Conservation (phyloP, 1,140 invertebrate genomes). For the Idris sp. region DNA sequence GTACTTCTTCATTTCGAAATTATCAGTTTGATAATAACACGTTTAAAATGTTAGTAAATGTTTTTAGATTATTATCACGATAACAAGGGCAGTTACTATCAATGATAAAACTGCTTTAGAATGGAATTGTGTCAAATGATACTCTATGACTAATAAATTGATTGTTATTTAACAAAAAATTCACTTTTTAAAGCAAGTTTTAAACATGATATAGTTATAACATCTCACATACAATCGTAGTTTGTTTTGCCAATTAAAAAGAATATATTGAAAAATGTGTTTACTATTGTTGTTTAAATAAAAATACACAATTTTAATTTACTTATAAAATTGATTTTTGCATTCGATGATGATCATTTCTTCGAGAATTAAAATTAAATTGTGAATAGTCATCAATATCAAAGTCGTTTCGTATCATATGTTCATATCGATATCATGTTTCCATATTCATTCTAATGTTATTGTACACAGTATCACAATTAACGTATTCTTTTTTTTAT, state of each 20-base stretch:
- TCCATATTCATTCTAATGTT: slow-evolving; percentile 14
- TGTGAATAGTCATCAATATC: slow-evolving; percentile 1
- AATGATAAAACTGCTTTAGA: no score
- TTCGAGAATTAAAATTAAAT: slow-evolving; percentile 14
- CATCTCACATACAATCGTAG: slow-evolving; percentile 1
- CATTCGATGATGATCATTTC: background rate
- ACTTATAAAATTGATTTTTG: slow-evolving; percentile 10
- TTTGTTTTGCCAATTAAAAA: no score
- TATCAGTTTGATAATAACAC: no score
- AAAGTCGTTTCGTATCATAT: slow-evolving; percentile 55
- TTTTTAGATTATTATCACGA: background rate
- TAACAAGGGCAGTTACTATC: no score
- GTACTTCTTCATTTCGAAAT: no score
- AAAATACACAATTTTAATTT: no score
- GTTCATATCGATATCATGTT: slow-evolving; percentile 17
- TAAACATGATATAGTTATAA: slow-evolving; percentile 6
- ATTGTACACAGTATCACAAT: slow-evolving; percentile 44
- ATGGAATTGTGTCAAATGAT: background rate
- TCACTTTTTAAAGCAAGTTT: slow-evolving; percentile 3
- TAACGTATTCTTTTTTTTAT: slow-evolving; percentile 26
- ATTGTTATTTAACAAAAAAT: slow-evolving; percentile 10
- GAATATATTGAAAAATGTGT: no score
- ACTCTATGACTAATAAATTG: slow-evolving; percentile 12
- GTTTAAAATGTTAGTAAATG: background rate
- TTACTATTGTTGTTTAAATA: no score